A percentile compares a stretch with the other conserved stretches of the same genome.
Evolutionary conservation across 1,140 invertebrate genomes (phyloP).

Genomic region (Leptopilina boulardi): DNA sequence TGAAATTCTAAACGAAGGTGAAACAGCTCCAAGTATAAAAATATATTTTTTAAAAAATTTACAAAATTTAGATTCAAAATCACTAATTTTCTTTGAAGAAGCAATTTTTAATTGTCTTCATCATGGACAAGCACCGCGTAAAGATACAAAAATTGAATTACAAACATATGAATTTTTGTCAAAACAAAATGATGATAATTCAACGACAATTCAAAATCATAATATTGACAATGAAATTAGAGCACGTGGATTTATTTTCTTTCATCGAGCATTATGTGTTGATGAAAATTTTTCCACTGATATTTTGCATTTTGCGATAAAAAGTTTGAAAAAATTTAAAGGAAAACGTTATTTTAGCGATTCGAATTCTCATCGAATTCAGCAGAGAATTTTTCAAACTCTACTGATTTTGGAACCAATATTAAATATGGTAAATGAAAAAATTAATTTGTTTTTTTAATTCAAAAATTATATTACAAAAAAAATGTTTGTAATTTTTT

Average conservation of each 20-base stretch:
- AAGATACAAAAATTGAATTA: slow-evolving; percentile 62
- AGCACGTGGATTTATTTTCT: slow-evolving; percentile 57
- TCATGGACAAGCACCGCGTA: slow-evolving; percentile 59
- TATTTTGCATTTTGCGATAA: slow-evolving; percentile 51
- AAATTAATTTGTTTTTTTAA: too few species aligned
- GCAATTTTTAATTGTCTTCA: slow-evolving; percentile 58
- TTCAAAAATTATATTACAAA: too few species aligned
- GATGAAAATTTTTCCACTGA: slow-evolving; percentile 45
- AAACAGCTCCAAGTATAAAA: slow-evolving; percentile 57
- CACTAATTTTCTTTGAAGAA: slow-evolving; percentile 40
- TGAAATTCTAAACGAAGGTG: slow-evolving; percentile 57
- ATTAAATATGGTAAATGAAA: slow-evolving; percentile 59
- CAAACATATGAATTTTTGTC: slow-evolving; percentile 41
- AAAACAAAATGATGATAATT: slow-evolving; percentile 31
- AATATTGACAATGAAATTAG: slow-evolving; percentile 66
- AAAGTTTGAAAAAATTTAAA: slow-evolving; percentile 54
- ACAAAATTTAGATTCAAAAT: background rate
- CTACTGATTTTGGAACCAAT: slow-evolving; percentile 73
- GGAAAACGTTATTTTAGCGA: slow-evolving; percentile 76
- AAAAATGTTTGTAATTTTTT: too few species aligned
- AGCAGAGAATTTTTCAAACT: slow-evolving; percentile 75
- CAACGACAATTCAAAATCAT: slow-evolving; percentile 28
- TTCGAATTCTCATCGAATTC: slow-evolving; percentile 75
- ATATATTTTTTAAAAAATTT: slow-evolving; percentile 53
- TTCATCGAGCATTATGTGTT: slow-evolving; percentile 49